Base-by-base conservation (phyloP, 2,113 vertebrate species). In the Isurus oxyrinchus region DNA sequence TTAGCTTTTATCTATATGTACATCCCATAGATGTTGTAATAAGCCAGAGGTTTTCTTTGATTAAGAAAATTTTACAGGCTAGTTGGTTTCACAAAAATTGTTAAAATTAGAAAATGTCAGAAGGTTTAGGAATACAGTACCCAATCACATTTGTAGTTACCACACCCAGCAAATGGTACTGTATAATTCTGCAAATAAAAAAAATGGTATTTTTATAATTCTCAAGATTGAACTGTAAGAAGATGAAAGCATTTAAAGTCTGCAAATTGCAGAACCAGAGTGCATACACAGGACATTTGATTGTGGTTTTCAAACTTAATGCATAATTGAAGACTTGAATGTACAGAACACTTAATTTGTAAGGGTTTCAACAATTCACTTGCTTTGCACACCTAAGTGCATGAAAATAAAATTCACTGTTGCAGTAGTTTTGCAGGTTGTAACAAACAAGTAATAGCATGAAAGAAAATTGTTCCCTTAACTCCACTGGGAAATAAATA, bases 151-250 rank as follows among this genome's bases (percentile, higher is more conserved):
- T 72, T 95, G 94, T 72, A 72, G 19, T 53, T 95, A 35, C 67
- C 40, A 59, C 57, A 59, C 88, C 57, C 25, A 67, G 19, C 40
- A 95, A 72, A 95, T 95, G 66, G 44, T 31, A 72, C 63, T 69
- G 66, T 95, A 53, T 67, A 95, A 53, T 69, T 95, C 94, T 72
- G 40, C 67, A 95, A 53, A 88, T 88, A 13, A 44, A 67, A 67
- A 61, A 95, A 63, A 44, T 67, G 44, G 94, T 95, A 95, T 95
- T 95, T 95, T 95, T 95, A 35, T 72, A 72, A 95, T 95, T 76
- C 44, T 72, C 66, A 55, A 53, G 94, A 5, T 53, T 27, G 66
- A 72, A 31, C 13, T 72, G 67, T 13, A 72, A 72, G 44, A 72
- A 72, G 67, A 67, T 49, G 21, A 55, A 72, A 72, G 66, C 53